These are phyloP conservation scores for Hippolais icterina DNA, from an alignment of 2,113 vertebrate genomes.

Conservation along the genomic window DNA sequence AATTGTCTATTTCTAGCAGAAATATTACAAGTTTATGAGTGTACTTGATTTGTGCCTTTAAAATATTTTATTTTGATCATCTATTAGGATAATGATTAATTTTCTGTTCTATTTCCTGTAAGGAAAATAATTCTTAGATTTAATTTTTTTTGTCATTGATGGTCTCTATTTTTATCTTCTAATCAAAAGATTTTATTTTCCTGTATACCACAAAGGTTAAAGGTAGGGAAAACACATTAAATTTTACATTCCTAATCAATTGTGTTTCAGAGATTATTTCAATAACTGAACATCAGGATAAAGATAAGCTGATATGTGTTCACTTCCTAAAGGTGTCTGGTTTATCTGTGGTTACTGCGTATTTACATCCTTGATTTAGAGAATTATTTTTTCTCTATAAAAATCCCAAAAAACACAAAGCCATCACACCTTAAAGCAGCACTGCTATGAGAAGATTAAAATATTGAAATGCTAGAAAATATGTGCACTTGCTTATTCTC, in stretches of 20 bases:
- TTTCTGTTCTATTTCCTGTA: not conserved
- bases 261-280: not conserved
- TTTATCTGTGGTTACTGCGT: not conserved
- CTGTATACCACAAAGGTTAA: not conserved
- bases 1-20: not conserved
- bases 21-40: not conserved
- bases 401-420: not conserved
- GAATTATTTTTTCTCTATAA: not conserved
- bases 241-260: not conserved
- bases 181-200: not conserved
- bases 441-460: not conserved
- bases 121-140: not conserved
- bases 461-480: not conserved
- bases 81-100: not conserved
- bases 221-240: not conserved
- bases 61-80: not conserved
- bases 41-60: not conserved
- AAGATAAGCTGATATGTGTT: not conserved
- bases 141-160: not conserved
- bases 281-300: not conserved
- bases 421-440: not conserved
- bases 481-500: not conserved
- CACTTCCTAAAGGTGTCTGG: not conserved
- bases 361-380: not conserved
- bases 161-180: not conserved